Base-by-base conservation (phyloP, 2,888 invertebrate genomes). In the Lottia gigantea region DNA sequence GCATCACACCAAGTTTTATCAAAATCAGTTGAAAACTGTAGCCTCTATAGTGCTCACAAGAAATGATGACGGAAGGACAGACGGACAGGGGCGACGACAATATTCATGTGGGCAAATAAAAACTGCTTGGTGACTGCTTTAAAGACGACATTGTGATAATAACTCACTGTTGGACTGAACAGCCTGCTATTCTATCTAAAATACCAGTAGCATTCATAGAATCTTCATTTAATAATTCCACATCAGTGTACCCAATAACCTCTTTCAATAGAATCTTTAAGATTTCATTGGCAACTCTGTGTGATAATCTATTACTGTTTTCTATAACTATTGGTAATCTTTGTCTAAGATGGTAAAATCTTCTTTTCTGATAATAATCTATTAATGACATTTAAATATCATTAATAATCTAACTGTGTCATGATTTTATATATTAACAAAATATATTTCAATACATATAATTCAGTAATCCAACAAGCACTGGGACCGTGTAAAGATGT, bases 261-360 rank as follows among this genome's bases (percentile, higher is more conserved):
- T 89, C 89, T 70, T 85, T 80, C 46, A 89, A 82, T 2, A 89
- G 78, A 26, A 88, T 87, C 69, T 85, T 83, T n/a, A 89, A 81
- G 19, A 89, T 86, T 68, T 86, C 80, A 66, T 88, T 88, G 71
- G 86, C 82, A 19, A 90, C 80, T 72, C 85, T 85, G 75, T 89
- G 89, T 0, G 89, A 86, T 12, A 83, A 78, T n/a, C 89, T 80
- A 64, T 80, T 77, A 67, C 87, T 87, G 72, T 81, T 81, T 77
- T 87, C 87, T 66, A 87, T 72, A 40, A 82, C 78, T 64, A 87
- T 81, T 6, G 84, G 80, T 26, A 83, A 79, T 62, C 80, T 82
- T 23, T 77, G 72, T 11, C 81, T 81, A 74, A 81, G 78, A 75
- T 80, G 80, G 77, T 85, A 85, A 62, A 86, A 77, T 68, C 83